Percentiles rank a stretch among this genome's conserved stretches.
These are phyloP conservation scores for Dicrurus megarhynchus DNA, from an alignment of 2,113 vertebrate genomes.

Conservation along the genomic window DNA sequence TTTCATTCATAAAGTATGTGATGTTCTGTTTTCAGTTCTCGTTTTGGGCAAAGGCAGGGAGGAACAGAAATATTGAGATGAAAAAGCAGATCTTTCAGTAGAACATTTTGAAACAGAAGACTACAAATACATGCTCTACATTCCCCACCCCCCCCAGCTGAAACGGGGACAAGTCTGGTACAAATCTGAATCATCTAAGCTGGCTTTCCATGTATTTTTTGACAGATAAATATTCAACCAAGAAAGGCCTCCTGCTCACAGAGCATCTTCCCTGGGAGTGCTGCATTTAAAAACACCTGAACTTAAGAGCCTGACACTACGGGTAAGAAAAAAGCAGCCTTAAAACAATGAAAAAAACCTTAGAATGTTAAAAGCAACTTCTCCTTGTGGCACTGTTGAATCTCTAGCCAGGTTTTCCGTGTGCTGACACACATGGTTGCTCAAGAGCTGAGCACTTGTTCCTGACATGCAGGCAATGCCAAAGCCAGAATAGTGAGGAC, in stretches of 20 bases:
- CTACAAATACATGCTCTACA: background rate
- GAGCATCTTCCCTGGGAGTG: background rate
- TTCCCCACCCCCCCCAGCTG: background rate
- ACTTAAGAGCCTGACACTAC: background rate
- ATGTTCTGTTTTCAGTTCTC: background rate
- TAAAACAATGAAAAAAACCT: background rate
- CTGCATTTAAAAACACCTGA: background rate
- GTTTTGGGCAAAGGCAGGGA: background rate
- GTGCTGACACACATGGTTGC: constrained; percentile 12
- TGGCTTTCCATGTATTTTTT: background rate
- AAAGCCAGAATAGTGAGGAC: background rate
- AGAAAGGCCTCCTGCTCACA: background rate
- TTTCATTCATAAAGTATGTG: background rate
- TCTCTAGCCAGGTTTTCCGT: background rate
- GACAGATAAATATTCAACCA: background rate
- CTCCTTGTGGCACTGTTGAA: background rate
- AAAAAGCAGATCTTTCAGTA: background rate
- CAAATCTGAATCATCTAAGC: background rate
- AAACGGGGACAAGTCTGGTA: background rate
- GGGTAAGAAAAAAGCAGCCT: background rate
- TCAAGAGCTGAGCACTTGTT: constrained; percentile 41
- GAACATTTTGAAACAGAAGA: background rate
- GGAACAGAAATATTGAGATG: background rate
- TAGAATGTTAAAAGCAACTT: background rate
- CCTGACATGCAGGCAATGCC: background rate